Evolutionary conservation across 1,140 invertebrate genomes (phyloP), one percentile per base, ranked within the genome.

Genomic region (Mya arenaria): DNA sequence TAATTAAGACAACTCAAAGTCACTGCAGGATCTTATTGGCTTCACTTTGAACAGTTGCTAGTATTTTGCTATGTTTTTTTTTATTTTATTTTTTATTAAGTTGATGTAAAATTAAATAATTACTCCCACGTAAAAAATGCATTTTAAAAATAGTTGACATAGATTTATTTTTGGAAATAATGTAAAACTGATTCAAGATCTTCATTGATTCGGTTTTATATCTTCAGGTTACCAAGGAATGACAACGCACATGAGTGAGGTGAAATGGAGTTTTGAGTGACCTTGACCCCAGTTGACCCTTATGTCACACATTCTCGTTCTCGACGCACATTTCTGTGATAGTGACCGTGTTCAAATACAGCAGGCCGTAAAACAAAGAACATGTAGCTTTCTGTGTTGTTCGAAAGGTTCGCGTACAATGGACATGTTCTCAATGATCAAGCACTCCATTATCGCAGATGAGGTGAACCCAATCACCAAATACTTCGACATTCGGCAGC

Each of bases 381-480:
- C 48, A 75, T 79, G 75, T 79, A 79, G 75, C 41, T 56, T 79
- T 28, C 62, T 66, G 44, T 65, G 65, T 28, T 81, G 78, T 65
- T 72, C 78, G 32, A 34, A 58, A 36, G 4, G 69, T 6, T 17
- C 55, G 25, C 52, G 87, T 79, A 89, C 73, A 5, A 92, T 92
- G 92, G 91, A 92, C 63, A 84, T 94, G 88, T 91, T 94, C 36
- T 91, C 93, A 25, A 92, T 93, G 83, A 89, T 94, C 4, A 94
- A 94, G 85, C 90, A 92, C 58, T 88, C 89, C 32, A 91, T 93
- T 34, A 86, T 88, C 10, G 85, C 91, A 0, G 90, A 93, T 63
- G 96, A 97, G 87, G 95, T 94, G 82, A 98, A 98, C 93, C 97
- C 97, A 3, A 97, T 99, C 86, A 95, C 95, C 84, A 96, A 97